These are phyloP conservation scores for Erebia palarica DNA, from an alignment of 2,888 invertebrate species.

Conservation along the genomic window DNA sequence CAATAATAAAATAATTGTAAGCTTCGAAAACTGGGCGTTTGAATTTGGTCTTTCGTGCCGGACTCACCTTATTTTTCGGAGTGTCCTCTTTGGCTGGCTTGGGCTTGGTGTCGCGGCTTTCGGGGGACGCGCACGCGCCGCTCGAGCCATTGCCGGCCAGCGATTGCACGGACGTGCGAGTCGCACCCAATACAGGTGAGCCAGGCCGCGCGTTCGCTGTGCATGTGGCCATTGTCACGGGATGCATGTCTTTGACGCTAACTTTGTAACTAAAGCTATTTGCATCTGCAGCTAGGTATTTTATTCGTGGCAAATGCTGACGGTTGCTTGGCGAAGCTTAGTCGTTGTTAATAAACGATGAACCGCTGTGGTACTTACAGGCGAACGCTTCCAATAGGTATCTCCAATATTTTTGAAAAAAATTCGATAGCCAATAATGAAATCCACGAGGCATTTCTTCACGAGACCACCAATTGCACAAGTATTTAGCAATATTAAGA, in stretches of 20 bases:
- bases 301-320: neutral
- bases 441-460: constrained; percentile 1
- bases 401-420: neutral
- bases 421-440: neutral
- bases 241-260: neutral
- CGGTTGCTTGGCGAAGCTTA: neutral
- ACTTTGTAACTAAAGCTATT: neutral
- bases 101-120: neutral
- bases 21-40: neutral
- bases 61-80: constrained; percentile 41
- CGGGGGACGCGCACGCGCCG: constrained; percentile 11
- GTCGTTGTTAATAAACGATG: constrained; percentile 8
- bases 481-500: neutral
- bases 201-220: constrained; percentile 68
- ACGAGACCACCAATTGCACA: neutral
- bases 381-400: neutral
- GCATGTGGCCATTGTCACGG: constrained; percentile 30
- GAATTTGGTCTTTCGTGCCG: constrained; percentile 19
- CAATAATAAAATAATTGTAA: too few species aligned
- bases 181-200: constrained; percentile 56
- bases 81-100: constrained; percentile 36
- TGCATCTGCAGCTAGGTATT: neutral
- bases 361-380: constrained; percentile 15
- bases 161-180: constrained; percentile 51
- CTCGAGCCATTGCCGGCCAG: constrained; percentile 43